Evolutionary conservation across 2,888 invertebrate genomes (phyloP).

Genomic region (Drosophila lacicola): DNA sequence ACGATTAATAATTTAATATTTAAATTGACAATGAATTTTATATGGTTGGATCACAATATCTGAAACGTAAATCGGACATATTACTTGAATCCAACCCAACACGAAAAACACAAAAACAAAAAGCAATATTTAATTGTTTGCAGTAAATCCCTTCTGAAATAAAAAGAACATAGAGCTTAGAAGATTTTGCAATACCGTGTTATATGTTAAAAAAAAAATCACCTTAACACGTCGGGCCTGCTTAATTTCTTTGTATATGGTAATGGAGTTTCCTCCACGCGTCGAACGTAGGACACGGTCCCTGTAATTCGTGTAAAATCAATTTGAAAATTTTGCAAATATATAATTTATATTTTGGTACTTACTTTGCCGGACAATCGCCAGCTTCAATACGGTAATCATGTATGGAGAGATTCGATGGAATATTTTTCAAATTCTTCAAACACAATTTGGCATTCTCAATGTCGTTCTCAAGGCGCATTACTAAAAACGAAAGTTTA

Average conservation of each 20-base stretch:
- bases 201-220: background rate
- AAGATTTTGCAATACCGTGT: too few relatives aligned
- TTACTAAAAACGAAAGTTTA: slow-evolving; percentile 58
- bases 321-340: background rate
- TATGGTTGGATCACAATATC: slow-evolving; percentile 2
- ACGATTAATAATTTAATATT: background rate
- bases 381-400: slow-evolving; percentile 51
- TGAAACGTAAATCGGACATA: slow-evolving; percentile 4
- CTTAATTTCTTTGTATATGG: slow-evolving; percentile 37
- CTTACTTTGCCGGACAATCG: slow-evolving; percentile 44
- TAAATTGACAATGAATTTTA: slow-evolving; percentile 30
- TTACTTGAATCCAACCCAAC: slow-evolving; percentile 23
- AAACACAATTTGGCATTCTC: slow-evolving; percentile 76
- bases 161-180: background rate
- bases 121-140: background rate
- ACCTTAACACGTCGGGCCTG: slow-evolving; percentile 38
- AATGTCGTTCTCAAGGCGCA: slow-evolving; percentile 80
- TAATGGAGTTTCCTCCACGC: slow-evolving; percentile 29
- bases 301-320: slow-evolving; percentile 10
- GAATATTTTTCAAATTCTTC: slow-evolving; percentile 65
- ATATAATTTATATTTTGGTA: background rate
- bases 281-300: slow-evolving; percentile 23
- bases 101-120: slow-evolving; percentile 13
- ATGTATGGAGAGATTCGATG: slow-evolving; percentile 58
- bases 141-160: slow-evolving; percentile 22